phyloP scores from a whole-genome alignment of 2,797 vertebrate genomes.

The Artibeus lituratus region DNA sequence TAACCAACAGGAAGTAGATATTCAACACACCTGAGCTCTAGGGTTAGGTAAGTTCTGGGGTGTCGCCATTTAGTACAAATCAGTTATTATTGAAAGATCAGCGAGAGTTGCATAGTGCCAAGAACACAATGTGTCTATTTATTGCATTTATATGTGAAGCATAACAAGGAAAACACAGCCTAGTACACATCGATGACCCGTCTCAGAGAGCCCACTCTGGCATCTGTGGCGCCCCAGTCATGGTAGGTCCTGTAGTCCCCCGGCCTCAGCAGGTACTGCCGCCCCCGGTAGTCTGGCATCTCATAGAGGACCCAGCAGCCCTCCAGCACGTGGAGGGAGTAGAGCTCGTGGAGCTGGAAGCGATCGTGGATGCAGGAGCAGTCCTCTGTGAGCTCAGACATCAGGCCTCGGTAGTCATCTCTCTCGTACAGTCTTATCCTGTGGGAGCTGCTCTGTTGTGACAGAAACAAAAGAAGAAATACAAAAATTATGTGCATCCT shows the following conservation, averaged over 20 bases:
- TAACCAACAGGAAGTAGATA: not conserved
- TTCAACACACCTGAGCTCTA: not conserved
- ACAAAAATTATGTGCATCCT: not conserved
- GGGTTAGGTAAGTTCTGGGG: not conserved
- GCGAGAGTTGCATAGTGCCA: not conserved
- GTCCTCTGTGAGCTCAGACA: constrained; percentile 59
- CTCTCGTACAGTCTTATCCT: constrained; percentile 57
- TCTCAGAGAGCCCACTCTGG: constrained; percentile 54
- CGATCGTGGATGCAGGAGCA: constrained; percentile 58
- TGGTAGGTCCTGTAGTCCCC: constrained; percentile 6
- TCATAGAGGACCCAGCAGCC: not conserved
- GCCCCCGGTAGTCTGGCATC: no score
- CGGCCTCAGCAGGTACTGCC: no score
- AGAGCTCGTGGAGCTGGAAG: constrained; percentile 61
- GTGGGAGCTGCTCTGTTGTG: constrained; percentile 49
- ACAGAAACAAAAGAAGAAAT: not conserved
- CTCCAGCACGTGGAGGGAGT: constrained; percentile 55
- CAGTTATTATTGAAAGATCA: not conserved
- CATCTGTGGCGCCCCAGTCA: not conserved
- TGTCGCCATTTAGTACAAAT: not conserved
- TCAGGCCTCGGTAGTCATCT: constrained; percentile 53
- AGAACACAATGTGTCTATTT: constrained; percentile 8
- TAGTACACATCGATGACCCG: constrained; percentile 20
- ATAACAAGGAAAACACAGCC: not conserved
- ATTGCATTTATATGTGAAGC: not conserved